Conservation (phyloP, 1,140 invertebrate genomes). For the Penaeus japonicus region DNA sequence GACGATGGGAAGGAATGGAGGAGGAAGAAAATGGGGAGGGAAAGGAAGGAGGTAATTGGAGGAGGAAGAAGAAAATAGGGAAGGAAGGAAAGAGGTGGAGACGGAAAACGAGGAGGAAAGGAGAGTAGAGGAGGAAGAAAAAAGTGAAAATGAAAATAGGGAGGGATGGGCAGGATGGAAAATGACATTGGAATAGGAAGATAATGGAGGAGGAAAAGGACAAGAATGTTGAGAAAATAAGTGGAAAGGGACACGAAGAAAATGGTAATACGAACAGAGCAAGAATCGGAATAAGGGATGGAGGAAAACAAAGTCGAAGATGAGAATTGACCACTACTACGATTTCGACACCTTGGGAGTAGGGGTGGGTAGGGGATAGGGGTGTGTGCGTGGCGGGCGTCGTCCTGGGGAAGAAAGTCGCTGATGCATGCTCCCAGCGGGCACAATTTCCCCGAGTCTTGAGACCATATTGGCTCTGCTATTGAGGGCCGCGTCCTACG, state of each 20-base stretch:
- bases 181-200: not conserved
- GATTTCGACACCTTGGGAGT: not conserved
- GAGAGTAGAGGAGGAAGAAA: not conserved
- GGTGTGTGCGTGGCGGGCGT: not conserved
- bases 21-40: not conserved
- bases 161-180: not conserved
- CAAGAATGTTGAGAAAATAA: too few species aligned
- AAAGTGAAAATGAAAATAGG: not conserved
- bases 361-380: not conserved
- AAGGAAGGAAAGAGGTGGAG: not conserved
- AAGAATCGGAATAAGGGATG: too few species aligned
- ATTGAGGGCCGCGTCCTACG: too few species aligned
- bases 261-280: too few species aligned
- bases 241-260: too few species aligned
- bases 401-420: not conserved
- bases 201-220: not conserved
- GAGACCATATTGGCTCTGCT: too few species aligned
- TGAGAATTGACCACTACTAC: too few species aligned
- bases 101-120: not conserved
- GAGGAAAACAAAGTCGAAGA: too few species aligned
- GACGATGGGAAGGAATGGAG: not conserved
- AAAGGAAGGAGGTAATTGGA: not conserved
- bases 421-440: too few species aligned
- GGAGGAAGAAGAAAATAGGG: not conserved
- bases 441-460: too few species aligned